phyloP scores from a whole-genome alignment of 1,140 invertebrate species.

The Leptinotarsa texana region DNA sequence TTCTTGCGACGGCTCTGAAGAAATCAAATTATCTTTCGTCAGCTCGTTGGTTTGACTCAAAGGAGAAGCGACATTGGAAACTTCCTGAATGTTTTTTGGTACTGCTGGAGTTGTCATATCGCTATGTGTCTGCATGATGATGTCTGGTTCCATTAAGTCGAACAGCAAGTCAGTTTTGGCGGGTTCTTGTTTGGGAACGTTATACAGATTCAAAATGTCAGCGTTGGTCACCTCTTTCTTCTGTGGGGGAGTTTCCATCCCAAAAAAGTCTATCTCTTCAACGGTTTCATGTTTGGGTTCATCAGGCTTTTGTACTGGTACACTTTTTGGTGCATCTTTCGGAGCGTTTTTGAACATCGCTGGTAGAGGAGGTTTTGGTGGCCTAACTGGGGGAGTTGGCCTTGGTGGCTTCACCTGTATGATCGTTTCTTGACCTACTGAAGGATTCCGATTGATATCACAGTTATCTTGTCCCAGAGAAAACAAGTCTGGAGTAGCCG shows the following conservation, averaged over 20 bases:
- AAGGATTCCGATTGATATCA: slow-evolving; percentile 57
- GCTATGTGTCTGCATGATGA: slow-evolving; percentile 22
- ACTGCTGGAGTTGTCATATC: neutral
- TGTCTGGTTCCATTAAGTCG: slow-evolving; percentile 45
- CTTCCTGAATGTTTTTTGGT: slow-evolving; percentile 8
- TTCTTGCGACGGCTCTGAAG: slow-evolving; percentile 48
- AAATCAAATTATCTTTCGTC: slow-evolving; percentile 44
- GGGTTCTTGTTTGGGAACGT: slow-evolving; percentile 59
- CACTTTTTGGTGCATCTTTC: slow-evolving; percentile 13
- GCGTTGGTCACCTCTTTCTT: slow-evolving; percentile 61
- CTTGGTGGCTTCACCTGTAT: slow-evolving; percentile 52
- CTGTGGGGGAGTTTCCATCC: slow-evolving; percentile 48
- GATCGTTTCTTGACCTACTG: slow-evolving; percentile 42
- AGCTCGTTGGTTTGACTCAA: slow-evolving; percentile 19
- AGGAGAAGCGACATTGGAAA: slow-evolving; percentile 8
- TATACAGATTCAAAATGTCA: slow-evolving; percentile 69
- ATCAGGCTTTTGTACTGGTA: neutral
- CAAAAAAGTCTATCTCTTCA: slow-evolving; percentile 58
- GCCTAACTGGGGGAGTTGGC: slow-evolving; percentile 55
- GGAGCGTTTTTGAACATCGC: slow-evolving; percentile 3
- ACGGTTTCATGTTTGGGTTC: neutral
- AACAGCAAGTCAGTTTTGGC: slow-evolving; percentile 51
- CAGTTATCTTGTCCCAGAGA: slow-evolving; percentile 17
- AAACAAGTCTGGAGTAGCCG: neutral
- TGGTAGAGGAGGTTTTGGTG: slow-evolving; percentile 30